Percentiles rank a stretch among this genome's conserved stretches.
These are phyloP conservation scores for Acanthochromis polyacanthus DNA, from an alignment of 2,113 vertebrate genomes.

Conservation along the genomic window DNA sequence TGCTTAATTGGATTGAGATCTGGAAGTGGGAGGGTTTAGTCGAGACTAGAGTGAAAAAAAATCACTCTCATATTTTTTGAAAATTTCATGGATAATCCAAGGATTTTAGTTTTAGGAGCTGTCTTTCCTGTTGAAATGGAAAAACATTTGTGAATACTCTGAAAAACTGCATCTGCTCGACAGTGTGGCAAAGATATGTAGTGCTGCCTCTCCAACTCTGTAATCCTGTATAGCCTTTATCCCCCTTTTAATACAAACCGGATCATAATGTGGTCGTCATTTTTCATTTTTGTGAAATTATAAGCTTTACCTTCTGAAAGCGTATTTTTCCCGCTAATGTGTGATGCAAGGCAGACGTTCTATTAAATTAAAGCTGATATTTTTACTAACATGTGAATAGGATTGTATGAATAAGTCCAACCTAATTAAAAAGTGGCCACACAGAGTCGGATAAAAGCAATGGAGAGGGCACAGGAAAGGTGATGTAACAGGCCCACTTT, in stretches of 20 bases:
- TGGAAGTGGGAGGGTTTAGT: neutral
- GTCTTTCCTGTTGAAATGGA: neutral
- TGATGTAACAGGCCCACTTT: constrained; percentile 44
- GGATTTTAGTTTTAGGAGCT: neutral
- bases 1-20: constrained; percentile 29
- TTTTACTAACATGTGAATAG: neutral
- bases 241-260: neutral
- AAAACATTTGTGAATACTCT: neutral
- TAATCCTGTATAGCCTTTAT: neutral
- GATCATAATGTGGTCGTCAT: neutral
- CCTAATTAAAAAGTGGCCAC: neutral
- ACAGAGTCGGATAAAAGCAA: constrained; percentile 11
- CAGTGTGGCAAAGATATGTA: neutral
- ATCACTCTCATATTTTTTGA: neutral
- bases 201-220: neutral
- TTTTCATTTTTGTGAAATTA: no score
- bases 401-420: neutral
- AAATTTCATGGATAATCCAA: neutral
- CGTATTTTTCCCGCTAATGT: no score
- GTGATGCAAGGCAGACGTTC: neutral
- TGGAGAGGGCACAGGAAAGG: neutral
- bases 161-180: neutral
- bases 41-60: neutral
- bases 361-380: neutral
- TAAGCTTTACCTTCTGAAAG: no score